These are phyloP conservation scores for Enteromius trimaculatus DNA, from an alignment of 2,797 vertebrate genomes.

Conservation along the genomic window DNA sequence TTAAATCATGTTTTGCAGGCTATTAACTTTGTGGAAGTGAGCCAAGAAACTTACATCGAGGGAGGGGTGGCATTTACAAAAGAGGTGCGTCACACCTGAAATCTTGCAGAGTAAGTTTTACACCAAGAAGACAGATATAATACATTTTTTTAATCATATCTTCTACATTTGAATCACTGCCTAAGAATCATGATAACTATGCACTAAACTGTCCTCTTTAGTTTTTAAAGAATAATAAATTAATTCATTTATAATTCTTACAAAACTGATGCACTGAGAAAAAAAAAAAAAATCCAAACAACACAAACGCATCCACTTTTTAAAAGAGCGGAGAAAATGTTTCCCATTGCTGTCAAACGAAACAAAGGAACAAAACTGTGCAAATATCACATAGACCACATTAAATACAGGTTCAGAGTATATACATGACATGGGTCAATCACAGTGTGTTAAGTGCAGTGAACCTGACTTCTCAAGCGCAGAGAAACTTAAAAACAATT, in stretches of 20 bases:
- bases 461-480: not conserved
- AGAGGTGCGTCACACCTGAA: not conserved
- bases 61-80: constrained; percentile 1
- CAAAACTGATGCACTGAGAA: not conserved
- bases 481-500: not conserved
- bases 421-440: too few species aligned
- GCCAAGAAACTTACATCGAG: not conserved
- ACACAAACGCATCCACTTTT: not conserved
- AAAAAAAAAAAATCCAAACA: not conserved
- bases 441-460: not conserved
- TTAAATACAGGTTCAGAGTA: not conserved
- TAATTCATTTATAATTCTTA: not conserved
- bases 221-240: not conserved
- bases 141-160: not conserved
- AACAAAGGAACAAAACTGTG: not conserved
- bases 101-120: not conserved
- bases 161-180: not conserved
- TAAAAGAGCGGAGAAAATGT: not conserved
- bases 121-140: not conserved
- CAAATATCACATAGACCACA: not conserved
- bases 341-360: not conserved
- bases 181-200: not conserved
- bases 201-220: not conserved
- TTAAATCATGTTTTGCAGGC: not conserved
- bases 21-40: constrained; percentile 1